phyloP scores from a whole-genome alignment of 2,113 vertebrate species.

The Nycticorax nycticorax region DNA sequence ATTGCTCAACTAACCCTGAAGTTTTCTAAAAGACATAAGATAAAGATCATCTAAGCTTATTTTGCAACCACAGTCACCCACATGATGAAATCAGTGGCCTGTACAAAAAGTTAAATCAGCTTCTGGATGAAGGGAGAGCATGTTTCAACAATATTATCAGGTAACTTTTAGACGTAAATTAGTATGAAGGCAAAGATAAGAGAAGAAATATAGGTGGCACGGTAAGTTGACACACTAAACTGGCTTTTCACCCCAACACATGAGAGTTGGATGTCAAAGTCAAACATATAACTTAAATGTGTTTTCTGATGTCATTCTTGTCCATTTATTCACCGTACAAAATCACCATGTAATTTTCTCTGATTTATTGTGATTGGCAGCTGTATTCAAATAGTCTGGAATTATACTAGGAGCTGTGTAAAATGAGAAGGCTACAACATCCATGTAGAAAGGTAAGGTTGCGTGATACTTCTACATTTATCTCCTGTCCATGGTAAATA shows the following conservation, averaged over 20 bases:
- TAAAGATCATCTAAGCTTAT: constrained; percentile 17
- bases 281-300: neutral
- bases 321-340: neutral
- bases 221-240: neutral
- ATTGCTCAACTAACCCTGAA: constrained; percentile 35
- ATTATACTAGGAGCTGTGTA: neutral
- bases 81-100: constrained; percentile 15
- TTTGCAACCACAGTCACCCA: neutral
- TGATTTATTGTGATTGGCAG: neutral
- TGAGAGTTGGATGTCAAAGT: neutral
- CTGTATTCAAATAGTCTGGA: neutral
- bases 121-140: neutral
- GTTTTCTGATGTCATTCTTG: neutral
- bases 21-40: constrained; percentile 4
- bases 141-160: neutral
- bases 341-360: neutral
- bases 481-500: neutral
- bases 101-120: constrained; percentile 18
- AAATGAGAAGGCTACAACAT: neutral
- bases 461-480: neutral
- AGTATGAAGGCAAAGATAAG: neutral
- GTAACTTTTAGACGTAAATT: neutral
- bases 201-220: neutral
- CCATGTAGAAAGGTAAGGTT: neutral
- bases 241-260: neutral